phyloP scores from a whole-genome alignment of 2,888 invertebrate species.

The Zelleria hepariella region DNA sequence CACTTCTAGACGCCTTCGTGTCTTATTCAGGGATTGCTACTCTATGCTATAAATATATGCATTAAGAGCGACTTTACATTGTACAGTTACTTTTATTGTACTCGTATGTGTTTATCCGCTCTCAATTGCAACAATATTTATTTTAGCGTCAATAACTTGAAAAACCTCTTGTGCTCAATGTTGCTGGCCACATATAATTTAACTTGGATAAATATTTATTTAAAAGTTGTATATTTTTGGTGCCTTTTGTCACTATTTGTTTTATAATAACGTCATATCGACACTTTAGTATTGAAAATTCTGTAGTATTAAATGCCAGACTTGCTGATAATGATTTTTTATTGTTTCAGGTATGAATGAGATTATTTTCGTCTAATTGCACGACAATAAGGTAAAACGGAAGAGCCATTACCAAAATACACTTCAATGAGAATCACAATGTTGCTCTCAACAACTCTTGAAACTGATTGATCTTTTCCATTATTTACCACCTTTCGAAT shows the following conservation, averaged over 20 bases:
- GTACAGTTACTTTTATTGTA: too few species aligned
- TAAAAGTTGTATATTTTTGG: background rate
- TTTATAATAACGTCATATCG: background rate
- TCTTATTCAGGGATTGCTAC: too few species aligned
- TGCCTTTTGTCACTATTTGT: background rate
- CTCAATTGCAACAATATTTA: background rate
- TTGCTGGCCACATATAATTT: background rate
- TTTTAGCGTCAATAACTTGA: background rate
- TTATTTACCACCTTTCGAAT: constrained; percentile 12
- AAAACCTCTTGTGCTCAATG: background rate
- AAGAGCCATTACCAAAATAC: background rate
- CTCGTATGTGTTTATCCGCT: background rate
- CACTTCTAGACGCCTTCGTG: too few species aligned
- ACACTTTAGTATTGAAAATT: background rate
- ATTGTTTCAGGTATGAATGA: constrained; percentile 5
- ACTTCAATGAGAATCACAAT: background rate
- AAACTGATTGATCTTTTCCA: background rate
- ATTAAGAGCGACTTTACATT: too few species aligned
- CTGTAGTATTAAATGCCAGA: background rate
- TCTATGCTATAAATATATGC: too few species aligned
- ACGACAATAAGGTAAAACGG: background rate
- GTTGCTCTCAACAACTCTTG: background rate
- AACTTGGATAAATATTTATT: background rate
- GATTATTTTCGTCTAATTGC: background rate
- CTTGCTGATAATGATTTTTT: background rate